Conservation (phyloP, 2,888 invertebrate genomes). For the Sthenelais limicola region DNA sequence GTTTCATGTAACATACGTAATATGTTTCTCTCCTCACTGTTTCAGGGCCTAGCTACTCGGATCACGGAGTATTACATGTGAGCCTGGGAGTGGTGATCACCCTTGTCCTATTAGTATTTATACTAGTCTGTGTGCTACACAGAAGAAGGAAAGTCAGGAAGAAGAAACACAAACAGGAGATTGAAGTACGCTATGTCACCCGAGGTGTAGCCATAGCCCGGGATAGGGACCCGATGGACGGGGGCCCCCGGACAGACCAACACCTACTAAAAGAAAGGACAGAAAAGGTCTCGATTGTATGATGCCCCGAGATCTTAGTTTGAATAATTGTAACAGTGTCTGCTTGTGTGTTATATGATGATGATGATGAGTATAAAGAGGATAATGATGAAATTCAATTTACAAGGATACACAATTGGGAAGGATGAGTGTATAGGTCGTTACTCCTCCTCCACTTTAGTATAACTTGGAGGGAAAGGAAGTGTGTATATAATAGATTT, state of each 20-base stretch:
- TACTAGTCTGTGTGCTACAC: conserved; percentile 53
- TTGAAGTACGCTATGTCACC: conserved; percentile 52
- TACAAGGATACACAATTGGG: no score
- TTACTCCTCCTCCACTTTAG: no score
- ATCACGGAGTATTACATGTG: conserved; percentile 52
- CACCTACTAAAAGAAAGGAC: conserved; percentile 51
- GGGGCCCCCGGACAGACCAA: conserved; percentile 42
- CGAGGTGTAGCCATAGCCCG: conserved; percentile 40
- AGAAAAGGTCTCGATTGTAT: conserved; percentile 55
- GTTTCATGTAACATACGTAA: neutral
- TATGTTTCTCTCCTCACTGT: neutral
- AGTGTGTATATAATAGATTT: no score
- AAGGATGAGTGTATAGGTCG: no score
- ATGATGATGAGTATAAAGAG: no score
- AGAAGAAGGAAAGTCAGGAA: conserved; percentile 47
- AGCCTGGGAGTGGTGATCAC: conserved; percentile 52
- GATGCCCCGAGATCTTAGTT: conserved; percentile 42
- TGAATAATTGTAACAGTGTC: no score
- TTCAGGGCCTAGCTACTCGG: conserved; percentile 43
- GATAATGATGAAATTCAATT: no score
- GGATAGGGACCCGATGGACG: conserved; percentile 24
- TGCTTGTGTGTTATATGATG: no score
- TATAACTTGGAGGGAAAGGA: no score
- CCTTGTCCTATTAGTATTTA: conserved; percentile 50
- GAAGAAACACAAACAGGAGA: conserved; percentile 49